Conservation (phyloP, 2,888 invertebrate species). For the Patella caerulea region DNA sequence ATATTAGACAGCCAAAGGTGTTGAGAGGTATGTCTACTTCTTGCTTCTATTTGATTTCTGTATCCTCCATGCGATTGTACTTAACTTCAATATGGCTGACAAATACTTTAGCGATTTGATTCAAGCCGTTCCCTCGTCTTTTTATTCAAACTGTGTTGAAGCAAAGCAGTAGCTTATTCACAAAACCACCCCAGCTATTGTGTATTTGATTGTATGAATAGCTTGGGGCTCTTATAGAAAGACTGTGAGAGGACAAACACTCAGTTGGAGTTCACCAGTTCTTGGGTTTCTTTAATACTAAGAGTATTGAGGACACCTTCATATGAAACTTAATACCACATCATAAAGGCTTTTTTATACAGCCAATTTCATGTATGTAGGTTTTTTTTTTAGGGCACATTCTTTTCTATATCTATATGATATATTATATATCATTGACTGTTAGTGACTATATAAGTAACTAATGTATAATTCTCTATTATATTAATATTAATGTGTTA, state of each 20-base stretch:
- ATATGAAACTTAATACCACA: no score
- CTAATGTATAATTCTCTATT: no score
- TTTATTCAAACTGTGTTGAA: slow-evolving; percentile 5
- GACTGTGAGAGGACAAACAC: background rate
- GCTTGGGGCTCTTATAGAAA: background rate
- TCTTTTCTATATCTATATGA: no score
- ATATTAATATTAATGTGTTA: no score
- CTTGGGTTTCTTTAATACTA: no score
- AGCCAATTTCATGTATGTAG: no score
- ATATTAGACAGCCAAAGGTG: no score
- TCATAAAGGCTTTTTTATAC: no score
- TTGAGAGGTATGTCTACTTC: background rate
- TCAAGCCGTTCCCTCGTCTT: background rate
- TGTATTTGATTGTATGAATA: background rate
- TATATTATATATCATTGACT: no score
- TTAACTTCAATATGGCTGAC: slow-evolving; percentile 5
- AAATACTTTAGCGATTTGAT: background rate
- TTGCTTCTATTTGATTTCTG: background rate
- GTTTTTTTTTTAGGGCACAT: no score
- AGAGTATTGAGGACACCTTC: no score
- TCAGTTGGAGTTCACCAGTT: background rate
- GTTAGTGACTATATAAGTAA: no score
- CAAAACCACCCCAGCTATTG: background rate
- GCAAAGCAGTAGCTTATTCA: slow-evolving; percentile 7
- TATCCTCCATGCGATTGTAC: background rate